Evolutionary conservation across 2,797 vertebrate genomes (phyloP).

Genomic region (Morus bassanus): DNA sequence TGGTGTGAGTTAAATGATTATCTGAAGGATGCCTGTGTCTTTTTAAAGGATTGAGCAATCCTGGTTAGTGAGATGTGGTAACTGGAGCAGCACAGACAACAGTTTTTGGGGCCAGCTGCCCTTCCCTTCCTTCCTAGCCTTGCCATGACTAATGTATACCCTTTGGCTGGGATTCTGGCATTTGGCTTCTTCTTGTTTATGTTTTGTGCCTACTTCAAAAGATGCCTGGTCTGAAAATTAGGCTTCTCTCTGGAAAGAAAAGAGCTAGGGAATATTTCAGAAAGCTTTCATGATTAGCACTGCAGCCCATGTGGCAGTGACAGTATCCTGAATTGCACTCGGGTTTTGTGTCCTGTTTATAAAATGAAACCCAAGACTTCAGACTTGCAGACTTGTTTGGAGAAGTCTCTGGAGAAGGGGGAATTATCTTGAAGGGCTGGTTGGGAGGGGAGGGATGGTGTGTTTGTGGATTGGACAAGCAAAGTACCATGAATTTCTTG

Average conservation of each 20-base stretch:
- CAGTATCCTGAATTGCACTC: conserved; percentile 83
- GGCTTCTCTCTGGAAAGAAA: conserved; percentile 87
- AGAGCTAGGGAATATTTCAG: conserved; percentile 89
- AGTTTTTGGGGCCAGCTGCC: conserved; percentile 26
- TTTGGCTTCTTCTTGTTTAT: conserved; percentile 86
- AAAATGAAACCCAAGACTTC: conserved; percentile 77
- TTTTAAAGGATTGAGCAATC: conserved; percentile 38
- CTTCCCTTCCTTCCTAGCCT: conserved; percentile 52
- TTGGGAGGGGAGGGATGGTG: conserved; percentile 27
- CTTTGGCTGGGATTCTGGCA: conserved; percentile 86
- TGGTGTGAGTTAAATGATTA: not conserved
- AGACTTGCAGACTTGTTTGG: conserved; percentile 49
- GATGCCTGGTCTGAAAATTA: conserved; percentile 85
- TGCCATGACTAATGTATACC: conserved; percentile 77
- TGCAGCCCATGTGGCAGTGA: conserved; percentile 81
- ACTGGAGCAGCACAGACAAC: conserved; percentile 31
- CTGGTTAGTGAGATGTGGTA: not conserved
- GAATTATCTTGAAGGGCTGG: conserved; percentile 34
- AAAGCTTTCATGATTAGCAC: conserved; percentile 89
- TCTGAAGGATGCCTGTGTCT: conserved; percentile 36
- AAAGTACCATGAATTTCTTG: conserved; percentile 42
- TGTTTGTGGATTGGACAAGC: conserved; percentile 31
- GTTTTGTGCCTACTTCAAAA: conserved; percentile 89
- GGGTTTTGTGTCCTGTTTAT: conserved; percentile 87
- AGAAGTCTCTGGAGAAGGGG: conserved; percentile 51